These are phyloP conservation scores for Aphelenchoides fujianensis DNA, from an alignment of 1,140 invertebrate genomes.

Conservation along the genomic window DNA sequence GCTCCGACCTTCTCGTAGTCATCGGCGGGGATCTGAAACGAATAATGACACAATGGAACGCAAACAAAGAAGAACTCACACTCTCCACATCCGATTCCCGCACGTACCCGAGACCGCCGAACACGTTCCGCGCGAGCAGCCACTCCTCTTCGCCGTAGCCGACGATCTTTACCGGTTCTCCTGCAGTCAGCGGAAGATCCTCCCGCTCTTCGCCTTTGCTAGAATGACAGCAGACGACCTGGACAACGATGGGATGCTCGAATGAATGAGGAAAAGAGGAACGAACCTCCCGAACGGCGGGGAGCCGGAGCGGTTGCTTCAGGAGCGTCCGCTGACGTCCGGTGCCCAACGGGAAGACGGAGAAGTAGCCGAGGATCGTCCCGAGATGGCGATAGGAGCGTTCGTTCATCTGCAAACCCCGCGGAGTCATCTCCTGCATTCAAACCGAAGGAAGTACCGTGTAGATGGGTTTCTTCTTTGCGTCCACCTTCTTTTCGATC, in stretches of 20 bases:
- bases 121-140: background rate
- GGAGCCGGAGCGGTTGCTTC: background rate
- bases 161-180: background rate
- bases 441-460: background rate
- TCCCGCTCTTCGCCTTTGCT: background rate
- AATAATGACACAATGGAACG: too few relatives aligned
- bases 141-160: background rate
- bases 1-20: too few relatives aligned
- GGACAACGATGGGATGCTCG: background rate
- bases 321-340: background rate
- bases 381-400: background rate
- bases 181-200: background rate
- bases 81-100: background rate
- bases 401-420: background rate
- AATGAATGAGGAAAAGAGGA: too few relatives aligned
- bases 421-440: background rate
- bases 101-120: background rate
- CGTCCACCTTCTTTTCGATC: background rate
- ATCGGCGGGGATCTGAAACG: too few relatives aligned
- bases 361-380: background rate
- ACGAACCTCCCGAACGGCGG: too few relatives aligned
- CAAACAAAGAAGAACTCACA: too few relatives aligned
- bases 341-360: background rate
- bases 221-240: background rate
- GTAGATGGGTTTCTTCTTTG: background rate